Conservation (phyloP, 2,888 invertebrate genomes). For the Caenorhabditis afra region DNA sequence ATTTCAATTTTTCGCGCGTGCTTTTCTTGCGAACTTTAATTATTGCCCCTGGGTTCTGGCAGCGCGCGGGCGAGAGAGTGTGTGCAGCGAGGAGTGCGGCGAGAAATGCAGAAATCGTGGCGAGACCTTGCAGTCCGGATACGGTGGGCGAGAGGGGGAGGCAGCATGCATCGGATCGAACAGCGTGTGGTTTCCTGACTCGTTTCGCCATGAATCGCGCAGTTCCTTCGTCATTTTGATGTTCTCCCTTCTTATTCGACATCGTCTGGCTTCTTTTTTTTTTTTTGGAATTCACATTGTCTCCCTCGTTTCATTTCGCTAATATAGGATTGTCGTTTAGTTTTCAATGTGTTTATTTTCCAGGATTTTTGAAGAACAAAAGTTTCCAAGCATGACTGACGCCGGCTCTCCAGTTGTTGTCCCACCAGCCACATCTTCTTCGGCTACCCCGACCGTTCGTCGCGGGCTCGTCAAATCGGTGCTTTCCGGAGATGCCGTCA, state of each 20-base stretch:
- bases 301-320: background rate
- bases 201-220: background rate
- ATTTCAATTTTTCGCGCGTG: background rate
- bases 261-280: background rate
- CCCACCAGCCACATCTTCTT: conserved; percentile 31
- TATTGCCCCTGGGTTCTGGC: background rate
- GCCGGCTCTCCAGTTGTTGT: conserved; percentile 13
- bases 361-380: conserved; percentile 33
- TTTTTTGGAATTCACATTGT: background rate
- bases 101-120: conserved; percentile 19
- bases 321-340: background rate
- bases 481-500: conserved; percentile 94
- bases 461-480: conserved; percentile 84
- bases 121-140: conserved; percentile 40
- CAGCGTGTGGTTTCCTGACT: conserved; percentile 16
- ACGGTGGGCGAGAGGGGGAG: conserved; percentile 23
- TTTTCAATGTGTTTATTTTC: background rate
- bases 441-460: conserved; percentile 54
- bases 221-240: background rate
- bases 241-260: background rate
- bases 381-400: conserved; percentile 54
- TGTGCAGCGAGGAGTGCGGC: conserved; percentile 11
- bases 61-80: conserved; percentile 21
- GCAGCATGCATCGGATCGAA: conserved; percentile 32
- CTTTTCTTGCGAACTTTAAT: background rate